Evolutionary conservation across 2,797 vertebrate species (phyloP).

Genomic region (Sebastes iracundus): DNA sequence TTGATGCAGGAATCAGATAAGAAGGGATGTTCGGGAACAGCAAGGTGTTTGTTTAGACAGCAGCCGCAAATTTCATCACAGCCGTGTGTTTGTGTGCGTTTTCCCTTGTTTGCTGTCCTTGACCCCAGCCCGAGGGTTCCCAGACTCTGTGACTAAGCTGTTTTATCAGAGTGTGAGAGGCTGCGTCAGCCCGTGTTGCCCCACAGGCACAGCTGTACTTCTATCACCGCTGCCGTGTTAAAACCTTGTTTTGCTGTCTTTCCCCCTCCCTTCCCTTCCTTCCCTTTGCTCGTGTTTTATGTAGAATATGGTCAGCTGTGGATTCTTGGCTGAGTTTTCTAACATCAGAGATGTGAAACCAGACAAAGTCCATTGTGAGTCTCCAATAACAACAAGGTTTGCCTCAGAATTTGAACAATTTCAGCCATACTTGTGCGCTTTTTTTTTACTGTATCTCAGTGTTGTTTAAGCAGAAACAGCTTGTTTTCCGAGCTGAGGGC

Average conservation of each 20-base stretch:
- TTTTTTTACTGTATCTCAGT: neutral
- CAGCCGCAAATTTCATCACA: conserved; percentile 24
- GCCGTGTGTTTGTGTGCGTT: conserved; percentile 5
- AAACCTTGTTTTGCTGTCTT: conserved; percentile 28
- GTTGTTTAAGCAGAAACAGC: conserved; percentile 27
- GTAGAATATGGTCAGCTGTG: conserved; percentile 16
- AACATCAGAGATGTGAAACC: conserved; percentile 6
- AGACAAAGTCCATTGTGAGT: neutral
- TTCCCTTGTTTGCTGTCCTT: conserved; percentile 42
- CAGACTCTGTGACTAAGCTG: conserved; percentile 46
- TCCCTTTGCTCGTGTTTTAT: conserved; percentile 27
- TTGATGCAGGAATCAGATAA: conserved; percentile 54
- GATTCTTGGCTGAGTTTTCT: conserved; percentile 1
- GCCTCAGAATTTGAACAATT: conserved; percentile 9
- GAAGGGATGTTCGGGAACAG: conserved; percentile 29
- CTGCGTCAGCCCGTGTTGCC: conserved; percentile 44
- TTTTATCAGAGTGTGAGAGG: conserved; percentile 50
- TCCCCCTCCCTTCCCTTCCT: too few species aligned
- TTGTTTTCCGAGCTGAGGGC: neutral
- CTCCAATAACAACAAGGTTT: neutral
- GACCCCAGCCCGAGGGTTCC: conserved; percentile 44
- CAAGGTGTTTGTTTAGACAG: conserved; percentile 54
- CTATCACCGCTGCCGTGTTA: conserved; percentile 28
- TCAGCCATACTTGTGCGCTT: neutral
- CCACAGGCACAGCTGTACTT: conserved; percentile 46